Base-by-base conservation (phyloP, 2,113 vertebrate species). In the Telmatochromis sp. region DNA sequence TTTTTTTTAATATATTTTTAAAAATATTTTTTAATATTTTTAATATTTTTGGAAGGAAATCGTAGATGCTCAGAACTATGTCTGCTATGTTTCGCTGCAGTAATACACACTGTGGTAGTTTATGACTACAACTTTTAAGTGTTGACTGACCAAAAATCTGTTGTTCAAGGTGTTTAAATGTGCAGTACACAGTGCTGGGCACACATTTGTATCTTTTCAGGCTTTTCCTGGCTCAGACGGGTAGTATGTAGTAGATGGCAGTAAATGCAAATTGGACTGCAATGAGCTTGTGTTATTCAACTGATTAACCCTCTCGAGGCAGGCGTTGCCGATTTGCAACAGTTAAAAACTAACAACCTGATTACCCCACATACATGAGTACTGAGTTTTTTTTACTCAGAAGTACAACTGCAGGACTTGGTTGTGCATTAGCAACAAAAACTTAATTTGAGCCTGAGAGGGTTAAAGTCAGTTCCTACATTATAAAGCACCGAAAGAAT, bases 251-350 rank as follows among this genome's bases (percentile, higher is more conserved):
- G 60, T 5, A 65, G 31, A 63, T 63, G 31, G 31, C 31, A 47
- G 9, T 5, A 17, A 75, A 75, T 23, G 9, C 21, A 45, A 0
- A 23, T 73, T 3, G 7, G 1, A 26, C 68, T 47, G 21, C 23
- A 11, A 17, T 45, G 68, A 47, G 40, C 6, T 23, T 0, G 0
- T 12, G 40, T 26, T 1, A 45, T 42, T 42, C 37, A 70, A 1
- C 2, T 14, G 12, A 70, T 23, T 42, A 47, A 47, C 45, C 45
- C 45, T 47, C 45, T 47, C 1, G 14, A 17, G 14, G 4, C 14
- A 47, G 45, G 1, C 6, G 6, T 47, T 47, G 45, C 14, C 2
- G 0, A 47, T 47, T 47, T 47, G 45, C 14, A 47, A 17, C 45
- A 47, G 45, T 47, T 47, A 17, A 47, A 47, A 47, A 47, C 45